Conservation (phyloP, 2,888 invertebrate genomes). For the Phengaris arion region DNA sequence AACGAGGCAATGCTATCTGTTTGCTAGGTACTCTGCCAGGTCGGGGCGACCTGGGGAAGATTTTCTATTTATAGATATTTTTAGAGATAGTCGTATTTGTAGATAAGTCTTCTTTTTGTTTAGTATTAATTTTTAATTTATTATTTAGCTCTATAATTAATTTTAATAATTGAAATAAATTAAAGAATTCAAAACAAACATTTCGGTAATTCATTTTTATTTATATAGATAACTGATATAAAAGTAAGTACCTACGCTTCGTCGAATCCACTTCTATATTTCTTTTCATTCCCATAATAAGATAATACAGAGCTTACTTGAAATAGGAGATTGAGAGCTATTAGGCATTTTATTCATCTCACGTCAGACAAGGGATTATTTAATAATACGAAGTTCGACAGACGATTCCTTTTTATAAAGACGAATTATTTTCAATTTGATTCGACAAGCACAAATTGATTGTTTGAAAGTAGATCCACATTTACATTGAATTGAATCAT, state of each 20-base stretch:
- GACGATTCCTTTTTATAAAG: conserved; percentile 23
- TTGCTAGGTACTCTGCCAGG: too few relatives aligned
- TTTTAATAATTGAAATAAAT: too few relatives aligned
- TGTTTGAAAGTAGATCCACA: conserved; percentile 8
- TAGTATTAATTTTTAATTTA: too few relatives aligned
- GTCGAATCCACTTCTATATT: background rate
- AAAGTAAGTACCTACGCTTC: background rate
- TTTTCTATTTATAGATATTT: too few relatives aligned
- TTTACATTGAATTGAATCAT: background rate
- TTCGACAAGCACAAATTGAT: conserved; percentile 19
- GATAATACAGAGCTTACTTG: conserved; percentile 23
- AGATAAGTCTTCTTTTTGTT: too few relatives aligned
- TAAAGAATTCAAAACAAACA: too few relatives aligned
- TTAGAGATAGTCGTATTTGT: too few relatives aligned
- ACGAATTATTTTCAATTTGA: conserved; percentile 23
- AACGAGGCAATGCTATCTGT: too few relatives aligned
- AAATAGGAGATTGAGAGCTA: conserved; percentile 26
- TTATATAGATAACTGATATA: too few relatives aligned
- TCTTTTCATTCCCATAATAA: conserved; percentile 3
- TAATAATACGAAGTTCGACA: conserved; percentile 22
- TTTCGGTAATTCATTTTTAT: too few relatives aligned
- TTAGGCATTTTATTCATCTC: conserved; percentile 22
- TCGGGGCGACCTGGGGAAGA: too few relatives aligned
- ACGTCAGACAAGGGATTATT: conserved; percentile 22
- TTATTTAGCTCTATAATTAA: too few relatives aligned